A percentile compares a stretch with the other conserved stretches of the same genome.
Conservation (phyloP, 2,888 invertebrate genomes). For the Aradus depressus region DNA sequence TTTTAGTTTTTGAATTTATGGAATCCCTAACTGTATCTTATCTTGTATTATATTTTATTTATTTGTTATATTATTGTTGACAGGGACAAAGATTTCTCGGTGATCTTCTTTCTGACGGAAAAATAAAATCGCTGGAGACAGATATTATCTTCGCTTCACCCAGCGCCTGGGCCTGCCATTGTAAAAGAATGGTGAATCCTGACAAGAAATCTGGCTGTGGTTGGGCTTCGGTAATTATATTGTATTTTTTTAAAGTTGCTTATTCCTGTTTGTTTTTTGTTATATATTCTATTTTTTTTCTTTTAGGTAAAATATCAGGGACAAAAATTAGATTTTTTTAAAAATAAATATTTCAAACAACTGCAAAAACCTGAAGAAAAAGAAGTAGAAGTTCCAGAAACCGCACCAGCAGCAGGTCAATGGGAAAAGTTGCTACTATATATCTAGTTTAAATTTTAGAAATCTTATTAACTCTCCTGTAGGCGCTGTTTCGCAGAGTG, state of each 20-base stretch:
- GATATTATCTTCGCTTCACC: constrained; percentile 79
- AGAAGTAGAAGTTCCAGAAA: constrained; percentile 21
- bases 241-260: neutral
- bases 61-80: no score
- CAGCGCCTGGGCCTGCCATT: constrained; percentile 87
- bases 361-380: constrained; percentile 34
- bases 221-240: constrained; percentile 64
- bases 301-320: constrained; percentile 55
- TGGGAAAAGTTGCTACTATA: no score
- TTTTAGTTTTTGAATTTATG: no score
- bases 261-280: no score
- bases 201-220: constrained; percentile 87
- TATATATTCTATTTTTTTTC: neutral
- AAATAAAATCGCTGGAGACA: constrained; percentile 79
- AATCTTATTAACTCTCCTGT: no score
- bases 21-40: no score
- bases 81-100: constrained; percentile 83
- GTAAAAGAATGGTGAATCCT: constrained; percentile 81
- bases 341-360: constrained; percentile 65
- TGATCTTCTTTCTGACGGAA: constrained; percentile 72
- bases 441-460: no score
- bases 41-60: no score
- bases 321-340: constrained; percentile 77
- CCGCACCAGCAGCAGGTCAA: neutral
- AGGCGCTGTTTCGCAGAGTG: no score